Evolutionary conservation across 1,140 invertebrate genomes (phyloP), one percentile per base, ranked within the genome.

Genomic region (Fragariocoptes setiger): DNA sequence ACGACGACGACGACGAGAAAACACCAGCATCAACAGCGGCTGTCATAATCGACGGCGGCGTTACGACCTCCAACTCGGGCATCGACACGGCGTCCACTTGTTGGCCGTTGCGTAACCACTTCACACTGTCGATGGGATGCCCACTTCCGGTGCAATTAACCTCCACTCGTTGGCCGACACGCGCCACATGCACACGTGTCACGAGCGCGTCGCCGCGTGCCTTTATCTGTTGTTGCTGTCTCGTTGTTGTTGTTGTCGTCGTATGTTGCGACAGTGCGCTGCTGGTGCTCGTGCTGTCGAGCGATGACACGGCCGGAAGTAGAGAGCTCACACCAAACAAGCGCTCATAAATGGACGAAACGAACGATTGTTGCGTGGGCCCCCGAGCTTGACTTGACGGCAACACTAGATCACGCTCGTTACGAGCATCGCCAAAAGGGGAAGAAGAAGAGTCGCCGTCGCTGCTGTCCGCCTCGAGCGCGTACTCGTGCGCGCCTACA

Each of bases 51-150:
- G n/a, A n/a, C n/a, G n/a, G n/a, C n/a, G n/a, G n/a, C n/a, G n/a
- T n/a, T n/a, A 31, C 25, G 8, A 8, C 8, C n/a, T 31, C 8
- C 8, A 31, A n/a, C n/a, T 8, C 8, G 8, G 25, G 25, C n/a
- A 8, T 8, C 8, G 8, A 8, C 8, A 8, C n/a, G n/a, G n/a
- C n/a, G 8, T 31, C 25, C 25, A 31, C 25, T n/a, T 31, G 25
- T 15, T 38, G 39, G 5, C 44, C 43, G 38, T 47, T 47, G 39
- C 45, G 46, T 21, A 47, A 20, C 46, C 46, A 47, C 35, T 47
- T 39, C 19, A 47, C 37, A 3, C 42, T 21, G 17, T 43, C 37
- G 17, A 46, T 22, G 2, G 46, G 46, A 14, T 20, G 19, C 13
- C 44, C 44, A 19, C 39, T 42, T 13, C 25, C 44, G 8, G 44